Conservation (phyloP, 1,140 invertebrate genomes). For the Panagrolaimus sp. region DNA sequence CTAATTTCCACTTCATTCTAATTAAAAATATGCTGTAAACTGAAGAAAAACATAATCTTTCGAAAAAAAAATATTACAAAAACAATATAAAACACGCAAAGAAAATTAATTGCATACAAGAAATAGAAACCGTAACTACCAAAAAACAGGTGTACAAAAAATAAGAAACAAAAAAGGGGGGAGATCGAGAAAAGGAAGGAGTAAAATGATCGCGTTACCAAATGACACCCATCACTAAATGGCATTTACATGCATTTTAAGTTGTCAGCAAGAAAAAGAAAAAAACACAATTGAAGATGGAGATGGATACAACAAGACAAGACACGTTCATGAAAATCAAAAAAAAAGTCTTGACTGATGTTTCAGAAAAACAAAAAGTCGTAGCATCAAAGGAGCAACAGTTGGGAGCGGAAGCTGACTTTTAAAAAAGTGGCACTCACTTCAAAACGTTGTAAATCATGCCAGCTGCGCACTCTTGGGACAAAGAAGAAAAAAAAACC, state of each 20-base stretch:
- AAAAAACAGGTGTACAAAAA: constrained; percentile 18
- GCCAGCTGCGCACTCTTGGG: constrained; percentile 12
- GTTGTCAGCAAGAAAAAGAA: too few relatives aligned
- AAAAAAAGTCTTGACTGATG: constrained; percentile 14
- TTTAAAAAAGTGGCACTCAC: neutral
- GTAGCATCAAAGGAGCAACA: constrained; percentile 4
- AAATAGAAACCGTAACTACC: neutral
- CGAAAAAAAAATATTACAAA: neutral
- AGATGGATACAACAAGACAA: constrained; percentile 5
- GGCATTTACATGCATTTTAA: too few relatives aligned
- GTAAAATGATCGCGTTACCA: neutral
- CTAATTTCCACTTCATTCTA: constrained; percentile 13
- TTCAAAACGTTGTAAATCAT: constrained; percentile 14
- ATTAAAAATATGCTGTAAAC: constrained; percentile 14
- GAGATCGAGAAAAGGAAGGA: neutral
- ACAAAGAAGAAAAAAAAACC: constrained; percentile 14
- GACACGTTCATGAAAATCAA: neutral
- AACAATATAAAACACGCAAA: neutral
- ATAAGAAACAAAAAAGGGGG: neutral
- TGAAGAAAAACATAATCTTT: neutral
- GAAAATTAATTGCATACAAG: neutral
- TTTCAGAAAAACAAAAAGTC: neutral
- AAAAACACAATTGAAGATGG: too few relatives aligned
- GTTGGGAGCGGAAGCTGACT: neutral
- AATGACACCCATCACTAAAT: too few relatives aligned